Evolutionary conservation across 2,113 vertebrate genomes (phyloP).

Genomic region (Hippocampus comes): DNA sequence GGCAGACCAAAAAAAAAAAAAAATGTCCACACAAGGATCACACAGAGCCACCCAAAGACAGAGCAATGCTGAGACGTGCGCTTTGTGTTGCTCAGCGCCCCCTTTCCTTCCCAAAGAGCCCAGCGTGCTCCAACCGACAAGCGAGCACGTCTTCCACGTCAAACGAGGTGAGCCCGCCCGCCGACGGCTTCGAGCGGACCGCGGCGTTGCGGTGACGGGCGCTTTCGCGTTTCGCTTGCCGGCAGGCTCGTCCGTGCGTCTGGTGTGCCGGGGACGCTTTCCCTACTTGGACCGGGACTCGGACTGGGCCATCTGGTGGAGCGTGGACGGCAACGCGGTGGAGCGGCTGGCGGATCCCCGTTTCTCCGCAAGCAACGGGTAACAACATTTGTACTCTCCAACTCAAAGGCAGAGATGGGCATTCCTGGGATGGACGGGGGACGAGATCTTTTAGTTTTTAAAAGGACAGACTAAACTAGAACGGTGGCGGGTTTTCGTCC

Average conservation of each 20-base stretch:
- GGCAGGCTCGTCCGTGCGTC: conserved; percentile 40
- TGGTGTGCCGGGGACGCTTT: conserved; percentile 75
- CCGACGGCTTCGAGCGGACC: too few relatives aligned
- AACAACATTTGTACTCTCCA: background rate
- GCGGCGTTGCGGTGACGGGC: too few relatives aligned
- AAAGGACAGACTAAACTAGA: too few relatives aligned
- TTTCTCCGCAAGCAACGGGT: conserved; percentile 54
- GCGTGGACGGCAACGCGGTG: conserved; percentile 78
- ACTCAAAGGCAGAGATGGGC: too few relatives aligned
- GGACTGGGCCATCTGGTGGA: conserved; percentile 84
- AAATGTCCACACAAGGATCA: too few relatives aligned
- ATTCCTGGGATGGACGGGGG: too few relatives aligned
- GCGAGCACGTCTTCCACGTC: conserved; percentile 32
- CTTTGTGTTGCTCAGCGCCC: conserved; percentile 18
- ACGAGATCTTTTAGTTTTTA: too few relatives aligned
- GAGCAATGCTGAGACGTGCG: too few relatives aligned
- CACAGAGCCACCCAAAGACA: too few relatives aligned
- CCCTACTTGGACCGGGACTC: conserved; percentile 63
- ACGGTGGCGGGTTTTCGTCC: too few relatives aligned
- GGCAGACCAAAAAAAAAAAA: too few relatives aligned
- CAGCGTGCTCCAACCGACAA: conserved; percentile 39
- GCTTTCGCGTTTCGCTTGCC: conserved; percentile 2
- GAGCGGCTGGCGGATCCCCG: conserved; percentile 65
- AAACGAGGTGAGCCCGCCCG: conserved; percentile 36
- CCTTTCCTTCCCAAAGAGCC: conserved; percentile 14